These are phyloP conservation scores for Cydia pomonella DNA, from an alignment of 1,140 invertebrate genomes.

Conservation along the genomic window DNA sequence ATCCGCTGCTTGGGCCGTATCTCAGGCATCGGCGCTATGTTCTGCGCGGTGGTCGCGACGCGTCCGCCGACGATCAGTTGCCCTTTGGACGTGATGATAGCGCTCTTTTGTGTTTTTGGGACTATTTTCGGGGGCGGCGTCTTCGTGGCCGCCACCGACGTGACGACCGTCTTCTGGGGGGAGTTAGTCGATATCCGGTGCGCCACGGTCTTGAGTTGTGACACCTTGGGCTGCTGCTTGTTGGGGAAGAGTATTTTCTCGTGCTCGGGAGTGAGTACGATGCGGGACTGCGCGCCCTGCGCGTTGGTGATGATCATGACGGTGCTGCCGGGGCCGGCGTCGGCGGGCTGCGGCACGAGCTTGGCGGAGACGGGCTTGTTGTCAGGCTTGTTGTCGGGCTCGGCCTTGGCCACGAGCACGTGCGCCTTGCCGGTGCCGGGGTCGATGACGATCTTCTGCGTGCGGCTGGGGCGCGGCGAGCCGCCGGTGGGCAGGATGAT, in stretches of 20 bases:
- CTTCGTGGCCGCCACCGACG: slow-evolving; percentile 58
- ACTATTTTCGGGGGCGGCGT: slow-evolving; percentile 65
- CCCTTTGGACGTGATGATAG: slow-evolving; percentile 80
- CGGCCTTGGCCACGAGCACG: slow-evolving; percentile 62
- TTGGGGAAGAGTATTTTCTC: slow-evolving; percentile 81
- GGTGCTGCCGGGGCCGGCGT: slow-evolving; percentile 67
- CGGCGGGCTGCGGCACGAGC: slow-evolving; percentile 58
- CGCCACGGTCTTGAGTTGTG: slow-evolving; percentile 73
- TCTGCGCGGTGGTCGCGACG: slow-evolving; percentile 68
- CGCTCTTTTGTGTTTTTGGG: slow-evolving; percentile 68
- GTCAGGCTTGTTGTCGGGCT: slow-evolving; percentile 53
- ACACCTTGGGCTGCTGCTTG: slow-evolving; percentile 64
- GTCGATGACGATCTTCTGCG: slow-evolving; percentile 76
- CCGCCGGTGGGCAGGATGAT: slow-evolving; percentile 82
- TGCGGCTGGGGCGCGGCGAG: slow-evolving; percentile 57
- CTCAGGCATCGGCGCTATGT: slow-evolving; percentile 73
- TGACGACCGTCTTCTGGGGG: slow-evolving; percentile 54
- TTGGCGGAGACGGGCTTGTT: slow-evolving; percentile 79
- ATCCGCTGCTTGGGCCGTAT: slow-evolving; percentile 64
- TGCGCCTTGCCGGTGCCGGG: slow-evolving; percentile 74
- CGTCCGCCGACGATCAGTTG: slow-evolving; percentile 76
- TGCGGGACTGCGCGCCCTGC: slow-evolving; percentile 80
- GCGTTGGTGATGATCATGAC: slow-evolving; percentile 83
- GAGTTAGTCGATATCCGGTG: slow-evolving; percentile 59
- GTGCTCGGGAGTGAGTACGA: slow-evolving; percentile 81